Conservation (phyloP, 2,113 vertebrate genomes). For the Nibea coibor region DNA sequence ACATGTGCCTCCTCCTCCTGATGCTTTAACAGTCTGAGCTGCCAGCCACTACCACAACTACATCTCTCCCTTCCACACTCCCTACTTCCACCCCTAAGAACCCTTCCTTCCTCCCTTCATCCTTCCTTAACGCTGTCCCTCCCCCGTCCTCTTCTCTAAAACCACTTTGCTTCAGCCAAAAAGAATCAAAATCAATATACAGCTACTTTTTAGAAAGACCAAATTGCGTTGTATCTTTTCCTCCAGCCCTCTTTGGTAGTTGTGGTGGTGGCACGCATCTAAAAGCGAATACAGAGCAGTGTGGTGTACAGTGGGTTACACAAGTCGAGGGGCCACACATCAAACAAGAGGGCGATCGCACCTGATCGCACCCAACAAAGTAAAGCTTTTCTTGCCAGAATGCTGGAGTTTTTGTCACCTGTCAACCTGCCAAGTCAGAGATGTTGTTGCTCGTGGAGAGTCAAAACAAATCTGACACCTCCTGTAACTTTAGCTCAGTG, state of each 20-base stretch:
- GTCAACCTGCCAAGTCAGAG: not conserved
- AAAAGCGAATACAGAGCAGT: not conserved
- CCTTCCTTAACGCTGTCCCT: not conserved
- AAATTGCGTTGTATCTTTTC: slow-evolving; percentile 80
- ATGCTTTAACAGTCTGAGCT: slow-evolving; percentile 31
- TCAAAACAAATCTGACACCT: not conserved
- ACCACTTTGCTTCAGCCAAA: slow-evolving; percentile 81
- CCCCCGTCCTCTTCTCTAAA: slow-evolving; percentile 56
- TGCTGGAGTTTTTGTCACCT: not conserved
- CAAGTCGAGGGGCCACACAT: not conserved
- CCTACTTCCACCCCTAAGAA: not conserved
- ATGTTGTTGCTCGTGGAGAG: not conserved
- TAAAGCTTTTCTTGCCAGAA: not conserved
- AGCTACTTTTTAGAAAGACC: slow-evolving; percentile 85
- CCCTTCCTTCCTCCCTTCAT: not conserved
- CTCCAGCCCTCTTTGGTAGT: slow-evolving; percentile 58
- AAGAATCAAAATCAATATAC: slow-evolving; percentile 81
- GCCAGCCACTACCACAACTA: slow-evolving; percentile 56
- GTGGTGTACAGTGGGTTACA: not conserved
- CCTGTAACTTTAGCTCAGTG: not conserved
- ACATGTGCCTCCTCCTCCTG: not conserved
- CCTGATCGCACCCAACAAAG: slow-evolving; percentile 1
- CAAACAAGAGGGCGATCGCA: not conserved
- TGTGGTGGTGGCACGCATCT: slow-evolving; percentile 55
- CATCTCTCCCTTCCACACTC: slow-evolving; percentile 5